Evolutionary conservation across 2,113 vertebrate genomes (phyloP).

Genomic region (Psephotus haematonotus): DNA sequence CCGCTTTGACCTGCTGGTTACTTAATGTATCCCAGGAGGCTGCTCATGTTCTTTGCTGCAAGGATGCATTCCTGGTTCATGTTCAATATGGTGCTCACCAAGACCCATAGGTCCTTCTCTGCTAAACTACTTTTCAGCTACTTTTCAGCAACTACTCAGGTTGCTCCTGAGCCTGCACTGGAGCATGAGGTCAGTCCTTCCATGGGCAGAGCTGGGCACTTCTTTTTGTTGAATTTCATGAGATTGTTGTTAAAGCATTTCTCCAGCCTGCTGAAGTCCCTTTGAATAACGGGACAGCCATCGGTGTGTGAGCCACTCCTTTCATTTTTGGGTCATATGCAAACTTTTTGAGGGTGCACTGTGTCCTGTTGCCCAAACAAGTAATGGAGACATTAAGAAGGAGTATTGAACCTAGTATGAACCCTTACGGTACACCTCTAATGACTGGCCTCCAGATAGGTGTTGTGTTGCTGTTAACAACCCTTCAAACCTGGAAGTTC

Average conservation of each 20-base stretch:
- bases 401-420: background rate
- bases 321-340: background rate
- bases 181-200: background rate
- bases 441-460: background rate
- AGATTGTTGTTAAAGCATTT: background rate
- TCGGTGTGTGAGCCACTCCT: background rate
- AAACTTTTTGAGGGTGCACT: background rate
- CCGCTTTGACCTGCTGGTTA: rapidly evolving
- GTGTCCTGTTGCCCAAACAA: background rate
- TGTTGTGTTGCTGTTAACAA: background rate
- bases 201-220: background rate
- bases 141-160: background rate
- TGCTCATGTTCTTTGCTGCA: background rate
- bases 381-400: background rate
- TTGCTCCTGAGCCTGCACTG: background rate
- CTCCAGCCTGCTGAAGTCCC: background rate
- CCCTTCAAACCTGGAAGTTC: background rate
- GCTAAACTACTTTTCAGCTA: background rate
- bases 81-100: rapidly evolving
- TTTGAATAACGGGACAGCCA: background rate
- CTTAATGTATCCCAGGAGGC: background rate
- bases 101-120: background rate
- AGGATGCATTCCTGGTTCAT: background rate
- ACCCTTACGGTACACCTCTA: background rate
- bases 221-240: background rate